A percentile compares a stretch with the other conserved stretches of the same genome.
phyloP scores from a whole-genome alignment of 1,140 invertebrate species.

The Pogonomyrmex californicus region DNA sequence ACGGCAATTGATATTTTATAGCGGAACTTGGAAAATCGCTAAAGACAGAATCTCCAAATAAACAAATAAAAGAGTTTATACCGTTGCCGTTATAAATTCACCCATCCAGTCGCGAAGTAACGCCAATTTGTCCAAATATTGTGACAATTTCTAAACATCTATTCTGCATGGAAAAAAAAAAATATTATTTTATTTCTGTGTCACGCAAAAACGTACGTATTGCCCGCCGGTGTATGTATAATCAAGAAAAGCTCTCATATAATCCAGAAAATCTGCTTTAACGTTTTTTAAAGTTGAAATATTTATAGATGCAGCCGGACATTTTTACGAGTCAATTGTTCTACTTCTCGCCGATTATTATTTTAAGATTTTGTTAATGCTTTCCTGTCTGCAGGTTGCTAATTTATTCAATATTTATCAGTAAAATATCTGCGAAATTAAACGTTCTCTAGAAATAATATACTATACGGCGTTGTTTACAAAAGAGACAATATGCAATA shows the following conservation, averaged over 20 bases:
- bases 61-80: conserved; percentile 5
- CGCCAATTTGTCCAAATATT: background rate
- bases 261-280: background rate
- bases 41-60: conserved; percentile 26
- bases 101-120: background rate
- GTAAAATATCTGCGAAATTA: conserved; percentile 4
- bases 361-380: background rate
- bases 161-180: background rate
- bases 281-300: background rate
- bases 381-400: background rate
- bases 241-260: background rate
- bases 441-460: background rate
- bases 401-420: conserved; percentile 21
- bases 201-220: background rate
- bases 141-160: background rate
- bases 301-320: background rate
- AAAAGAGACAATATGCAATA: conserved; percentile 5
- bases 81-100: background rate
- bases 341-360: background rate
- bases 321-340: conserved; percentile 24
- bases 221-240: background rate
- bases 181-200: background rate
- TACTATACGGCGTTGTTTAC: background rate
- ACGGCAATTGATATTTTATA: conserved; percentile 9
- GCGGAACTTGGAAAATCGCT: background rate